Evolutionary conservation across 2,888 invertebrate genomes (phyloP), one percentile per base, ranked within the genome.

Genomic region (Caenorhabditis auriculariae): DNA sequence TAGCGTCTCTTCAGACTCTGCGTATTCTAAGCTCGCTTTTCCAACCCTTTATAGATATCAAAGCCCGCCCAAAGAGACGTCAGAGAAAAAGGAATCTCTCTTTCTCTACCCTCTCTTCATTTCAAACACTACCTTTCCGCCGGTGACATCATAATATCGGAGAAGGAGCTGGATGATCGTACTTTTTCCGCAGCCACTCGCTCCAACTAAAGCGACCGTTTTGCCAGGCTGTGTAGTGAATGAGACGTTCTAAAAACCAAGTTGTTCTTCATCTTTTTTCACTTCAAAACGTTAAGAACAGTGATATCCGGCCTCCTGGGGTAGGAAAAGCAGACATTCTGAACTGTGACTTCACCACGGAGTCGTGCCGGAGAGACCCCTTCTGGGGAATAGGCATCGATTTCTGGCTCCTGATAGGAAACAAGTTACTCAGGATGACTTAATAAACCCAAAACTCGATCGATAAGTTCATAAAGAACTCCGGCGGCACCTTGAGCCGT

Each of bases 401-500:
- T 76, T 55, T 74, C 73, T 7, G 74, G 75, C 17, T 58, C 37
- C 67, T 71, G 50, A n/a, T n/a, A n/a, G n/a, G n/a, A n/a, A n/a
- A n/a, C n/a, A n/a, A n/a, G n/a, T n/a, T n/a, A n/a, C n/a, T n/a
- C n/a, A n/a, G n/a, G n/a, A n/a, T n/a, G n/a, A n/a, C n/a, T n/a
- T n/a, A n/a, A n/a, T n/a, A 17, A n/a, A 17, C 7, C 15, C 35
- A 45, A 1, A n/a, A 83, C 83, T 29, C 81, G 73, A 60, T 84
- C 84, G 52, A 85, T 83, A 26, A 85, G 82, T 12, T 83, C 81
- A 52, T 82, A 83, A 7, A 85, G 78, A 2, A 80, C 78, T 2
- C 87, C 87, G 0, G 89, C 90, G 0, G 91, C 89, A 0, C 90
- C 91, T 35, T 61, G 87, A 0, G 91, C 90, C 21, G 88, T 87